phyloP scores from a whole-genome alignment of 2,888 invertebrate genomes.

The Xanthia togata region DNA sequence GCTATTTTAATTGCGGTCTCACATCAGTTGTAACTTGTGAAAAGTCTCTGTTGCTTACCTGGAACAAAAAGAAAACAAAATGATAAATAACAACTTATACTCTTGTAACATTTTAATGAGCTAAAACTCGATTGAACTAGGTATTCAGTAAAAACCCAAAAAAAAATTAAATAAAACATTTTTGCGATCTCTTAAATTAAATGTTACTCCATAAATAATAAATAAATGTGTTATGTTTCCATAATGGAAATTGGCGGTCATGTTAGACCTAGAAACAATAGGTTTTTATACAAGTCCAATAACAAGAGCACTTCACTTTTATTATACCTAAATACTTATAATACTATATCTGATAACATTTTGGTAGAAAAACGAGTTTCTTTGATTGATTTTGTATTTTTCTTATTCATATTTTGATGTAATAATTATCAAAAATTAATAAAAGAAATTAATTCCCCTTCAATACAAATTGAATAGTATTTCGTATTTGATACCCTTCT shows the following conservation, averaged over 20 bases:
- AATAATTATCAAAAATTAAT: background rate
- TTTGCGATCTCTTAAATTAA: too few species aligned
- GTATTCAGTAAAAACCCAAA: too few species aligned
- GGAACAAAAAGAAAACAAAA: background rate
- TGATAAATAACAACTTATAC: background rate
- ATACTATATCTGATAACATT: background rate
- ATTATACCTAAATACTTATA: background rate
- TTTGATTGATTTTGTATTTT: background rate
- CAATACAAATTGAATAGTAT: slow-evolving; percentile 5
- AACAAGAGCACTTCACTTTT: background rate
- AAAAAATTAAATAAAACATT: too few species aligned
- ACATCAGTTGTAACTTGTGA: background rate
- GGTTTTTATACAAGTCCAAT: too few species aligned
- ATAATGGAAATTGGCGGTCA: too few species aligned
- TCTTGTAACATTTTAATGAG: too few species aligned
- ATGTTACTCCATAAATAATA: too few species aligned
- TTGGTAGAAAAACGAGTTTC: background rate
- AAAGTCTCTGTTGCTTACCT: background rate
- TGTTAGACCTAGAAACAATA: too few species aligned
- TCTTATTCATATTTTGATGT: background rate
- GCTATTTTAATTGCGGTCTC: background rate
- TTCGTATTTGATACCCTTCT: slow-evolving; percentile 13
- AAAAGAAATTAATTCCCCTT: background rate
- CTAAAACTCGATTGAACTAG: too few species aligned
- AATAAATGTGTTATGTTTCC: too few species aligned